These are phyloP conservation scores for Poecilia latipinna DNA, from an alignment of 2,113 vertebrate species.

Conservation along the genomic window DNA sequence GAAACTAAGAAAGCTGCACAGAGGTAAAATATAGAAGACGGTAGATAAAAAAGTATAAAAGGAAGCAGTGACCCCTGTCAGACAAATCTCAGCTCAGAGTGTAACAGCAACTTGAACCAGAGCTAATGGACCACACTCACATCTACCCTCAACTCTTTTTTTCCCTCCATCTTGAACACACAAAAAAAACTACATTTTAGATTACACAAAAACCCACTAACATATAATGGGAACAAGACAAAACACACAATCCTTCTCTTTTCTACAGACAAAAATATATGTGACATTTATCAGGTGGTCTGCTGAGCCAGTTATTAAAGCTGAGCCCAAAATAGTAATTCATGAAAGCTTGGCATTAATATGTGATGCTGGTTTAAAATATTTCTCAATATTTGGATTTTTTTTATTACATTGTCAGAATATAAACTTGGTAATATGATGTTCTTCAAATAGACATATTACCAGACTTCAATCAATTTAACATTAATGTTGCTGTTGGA, in stretches of 20 bases:
- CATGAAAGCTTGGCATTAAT: not conserved
- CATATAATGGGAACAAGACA: not conserved
- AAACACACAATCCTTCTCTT: not conserved
- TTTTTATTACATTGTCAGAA: not conserved
- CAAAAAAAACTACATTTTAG: not conserved
- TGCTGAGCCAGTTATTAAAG: not conserved
- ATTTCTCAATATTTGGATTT: not conserved
- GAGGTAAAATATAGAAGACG: constrained; percentile 19
- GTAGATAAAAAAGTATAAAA: constrained; percentile 35
- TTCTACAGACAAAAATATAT: not conserved
- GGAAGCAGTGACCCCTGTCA: constrained; percentile 56
- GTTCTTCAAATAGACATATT: not conserved
- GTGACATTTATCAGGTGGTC: not conserved
- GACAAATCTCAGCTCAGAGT: constrained; percentile 48
- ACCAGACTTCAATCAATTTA: not conserved
- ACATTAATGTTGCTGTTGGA: not conserved
- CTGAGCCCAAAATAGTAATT: not conserved
- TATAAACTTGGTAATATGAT: not conserved
- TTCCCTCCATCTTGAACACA: not conserved
- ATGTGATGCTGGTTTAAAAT: not conserved
- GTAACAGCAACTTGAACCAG: constrained; percentile 48
- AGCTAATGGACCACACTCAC: constrained; percentile 57
- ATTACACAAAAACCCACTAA: not conserved
- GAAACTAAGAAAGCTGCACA: constrained; percentile 10
- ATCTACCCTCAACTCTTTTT: constrained; percentile 14